Evolutionary conservation across 2,797 vertebrate species (phyloP), one percentile per base, ranked within the genome.

Genomic region (Sebastes matsubarae): DNA sequence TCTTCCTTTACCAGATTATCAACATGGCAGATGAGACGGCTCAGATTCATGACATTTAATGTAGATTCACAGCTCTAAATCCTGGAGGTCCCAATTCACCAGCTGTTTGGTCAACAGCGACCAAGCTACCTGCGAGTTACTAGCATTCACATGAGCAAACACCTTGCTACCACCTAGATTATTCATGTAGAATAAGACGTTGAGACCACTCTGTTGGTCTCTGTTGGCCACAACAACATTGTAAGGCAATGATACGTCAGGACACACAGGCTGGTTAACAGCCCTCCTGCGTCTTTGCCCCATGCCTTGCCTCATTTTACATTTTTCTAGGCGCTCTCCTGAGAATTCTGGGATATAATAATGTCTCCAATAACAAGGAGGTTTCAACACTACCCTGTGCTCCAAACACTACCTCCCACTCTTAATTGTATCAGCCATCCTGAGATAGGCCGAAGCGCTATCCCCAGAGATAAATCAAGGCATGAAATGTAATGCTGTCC

Each of bases 381-480:
- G 68, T 57, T 76, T 82, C 77, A 42, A 6, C 61, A 67, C 50
- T 79, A 84, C 87, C 77, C 57, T 77, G 52, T 68, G 69, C 81
- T 77, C 68, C 55, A 72, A 78, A 83, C 67, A 36, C 72, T 50
- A 42, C 76, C 81, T 55, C 73, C 84, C 55, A 80, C 81, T 55
- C 58, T 81, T 86, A 77, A 86, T 88, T 80, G 83, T 74, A 73
- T 80, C 88, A 77, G 14, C 58, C 38, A 60, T 80, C 66, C 79
- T 65, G 70, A 80, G 61, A 81, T 32, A 75, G 72, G 79, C 73
- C 66, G 24, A 30, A 77, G 67, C 2, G 2, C 65, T 60, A 50
- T 82, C 80, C 80, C 71, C 25, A 34, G 76, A 84, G 79, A 88
- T 87, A 81, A 88, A 89, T 89, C 73, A 79, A 78, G 66, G 68